Evolutionary conservation across 2,888 invertebrate species (phyloP).

Genomic region (Chouioia cunea): DNA sequence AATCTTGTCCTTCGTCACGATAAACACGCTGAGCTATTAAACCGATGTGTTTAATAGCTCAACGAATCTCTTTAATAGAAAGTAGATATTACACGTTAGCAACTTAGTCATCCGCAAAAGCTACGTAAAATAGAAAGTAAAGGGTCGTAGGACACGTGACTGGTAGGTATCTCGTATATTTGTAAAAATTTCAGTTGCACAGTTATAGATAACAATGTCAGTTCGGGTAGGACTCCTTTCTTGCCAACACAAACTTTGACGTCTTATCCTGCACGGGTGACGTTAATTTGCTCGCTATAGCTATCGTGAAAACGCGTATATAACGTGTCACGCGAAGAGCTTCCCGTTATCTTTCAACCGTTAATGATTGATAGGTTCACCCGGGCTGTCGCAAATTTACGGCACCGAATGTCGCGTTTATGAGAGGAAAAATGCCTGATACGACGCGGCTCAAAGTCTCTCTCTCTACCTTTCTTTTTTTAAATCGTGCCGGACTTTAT

Average conservation of each 20-base stretch:
- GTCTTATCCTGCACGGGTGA: conserved; percentile 7
- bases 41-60: too few species aligned
- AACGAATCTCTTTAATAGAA: too few species aligned
- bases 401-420: not conserved
- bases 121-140: not conserved
- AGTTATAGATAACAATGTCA: not conserved
- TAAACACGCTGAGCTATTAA: too few species aligned
- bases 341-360: not conserved
- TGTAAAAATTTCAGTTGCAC: conserved; percentile 22
- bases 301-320: not conserved
- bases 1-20: too few species aligned
- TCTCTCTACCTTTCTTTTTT: too few species aligned
- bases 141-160: not conserved
- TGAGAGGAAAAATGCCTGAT: conserved; percentile 5
- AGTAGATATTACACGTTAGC: not conserved
- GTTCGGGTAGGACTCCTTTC: too few species aligned
- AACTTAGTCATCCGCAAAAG: conserved; percentile 8
- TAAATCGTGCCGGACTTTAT: too few species aligned
- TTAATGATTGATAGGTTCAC: conserved; percentile 37
- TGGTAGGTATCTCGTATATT: not conserved
- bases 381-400: conserved; percentile 24
- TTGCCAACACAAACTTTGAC: conserved; percentile 15
- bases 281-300: conserved; percentile 18
- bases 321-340: too few species aligned
- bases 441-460: not conserved